A percentile compares a stretch with the other conserved stretches of the same genome.
phyloP scores from a whole-genome alignment of 1,140 invertebrate genomes.

The Conopomorpha cramerella region DNA sequence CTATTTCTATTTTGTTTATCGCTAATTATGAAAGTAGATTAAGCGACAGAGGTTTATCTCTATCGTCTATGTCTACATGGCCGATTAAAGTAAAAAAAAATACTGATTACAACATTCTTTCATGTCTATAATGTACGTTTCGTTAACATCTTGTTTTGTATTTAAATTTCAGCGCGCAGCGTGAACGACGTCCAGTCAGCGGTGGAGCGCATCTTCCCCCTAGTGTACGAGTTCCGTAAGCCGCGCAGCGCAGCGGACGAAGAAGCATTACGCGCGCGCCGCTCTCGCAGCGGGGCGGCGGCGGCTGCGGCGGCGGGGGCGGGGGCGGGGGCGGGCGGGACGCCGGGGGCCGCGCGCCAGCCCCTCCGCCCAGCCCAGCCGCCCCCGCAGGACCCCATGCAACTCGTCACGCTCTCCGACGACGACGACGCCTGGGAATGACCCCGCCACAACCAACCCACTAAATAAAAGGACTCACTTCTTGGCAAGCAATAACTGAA shows the following conservation, averaged over 20 bases:
- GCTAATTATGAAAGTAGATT: too few species aligned
- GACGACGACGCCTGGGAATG: constrained; percentile 3
- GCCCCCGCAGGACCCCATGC: constrained; percentile 1
- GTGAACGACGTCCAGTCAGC: constrained; percentile 86
- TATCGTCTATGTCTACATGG: too few species aligned
- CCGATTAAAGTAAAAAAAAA: too few species aligned
- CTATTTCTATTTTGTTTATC: too few species aligned
- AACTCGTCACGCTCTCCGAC: neutral
- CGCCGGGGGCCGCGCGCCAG: constrained; percentile 4
- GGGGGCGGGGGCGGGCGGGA: constrained; percentile 3
- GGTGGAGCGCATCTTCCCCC: constrained; percentile 92
- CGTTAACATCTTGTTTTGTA: too few species aligned
- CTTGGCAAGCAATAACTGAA: constrained; percentile 29
- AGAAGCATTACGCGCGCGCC: constrained; percentile 52
- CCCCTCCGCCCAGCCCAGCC: constrained; percentile 4
- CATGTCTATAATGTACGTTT: too few species aligned
- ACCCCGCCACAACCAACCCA: constrained; percentile 12
- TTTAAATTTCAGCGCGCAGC: constrained; percentile 74
- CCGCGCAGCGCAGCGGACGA: constrained; percentile 74
- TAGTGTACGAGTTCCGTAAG: constrained; percentile 91
- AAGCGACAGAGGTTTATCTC: too few species aligned
- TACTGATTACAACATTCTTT: too few species aligned
- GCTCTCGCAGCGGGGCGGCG: constrained; percentile 21
- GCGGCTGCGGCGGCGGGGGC: constrained; percentile 3
- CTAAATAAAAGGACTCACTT: constrained; percentile 11